phyloP scores from a whole-genome alignment of 1,140 invertebrate species.

The Vanessa tameamea region DNA sequence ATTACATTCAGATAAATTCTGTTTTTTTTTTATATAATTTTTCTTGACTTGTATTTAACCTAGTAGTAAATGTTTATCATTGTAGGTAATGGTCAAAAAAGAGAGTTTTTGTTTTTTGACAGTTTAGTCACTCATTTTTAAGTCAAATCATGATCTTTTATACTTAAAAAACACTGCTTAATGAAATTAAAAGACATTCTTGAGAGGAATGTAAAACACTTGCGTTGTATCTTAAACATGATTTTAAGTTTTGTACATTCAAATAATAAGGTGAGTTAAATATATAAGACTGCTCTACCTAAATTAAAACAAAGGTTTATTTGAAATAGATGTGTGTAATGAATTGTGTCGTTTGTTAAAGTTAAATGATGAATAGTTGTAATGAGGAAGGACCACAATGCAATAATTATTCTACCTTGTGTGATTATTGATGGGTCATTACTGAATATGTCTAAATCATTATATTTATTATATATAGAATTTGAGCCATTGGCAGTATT shows the following conservation, averaged over 20 bases:
- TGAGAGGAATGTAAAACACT: too few species aligned
- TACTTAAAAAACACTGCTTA: too few species aligned
- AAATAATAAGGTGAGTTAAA: not conserved
- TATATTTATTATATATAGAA: slow-evolving; percentile 3
- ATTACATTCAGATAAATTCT: too few species aligned
- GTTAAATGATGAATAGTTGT: not conserved
- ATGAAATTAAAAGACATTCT: too few species aligned
- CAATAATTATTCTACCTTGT: slow-evolving; percentile 15
- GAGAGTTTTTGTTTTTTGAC: too few species aligned
- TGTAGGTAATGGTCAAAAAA: too few species aligned
- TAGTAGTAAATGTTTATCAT: too few species aligned
- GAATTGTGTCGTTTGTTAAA: slow-evolving; percentile 4
- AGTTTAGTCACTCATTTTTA: too few species aligned
- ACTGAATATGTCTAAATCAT: not conserved
- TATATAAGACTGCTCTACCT: slow-evolving; percentile 8
- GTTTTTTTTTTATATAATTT: too few species aligned
- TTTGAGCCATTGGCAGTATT: not conserved
- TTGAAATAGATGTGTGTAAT: not conserved
- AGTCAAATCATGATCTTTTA: too few species aligned
- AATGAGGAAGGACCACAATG: slow-evolving; percentile 13
- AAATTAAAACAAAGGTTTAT: not conserved
- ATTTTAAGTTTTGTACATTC: not conserved
- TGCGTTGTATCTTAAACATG: not conserved
- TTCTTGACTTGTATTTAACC: too few species aligned
- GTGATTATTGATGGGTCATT: not conserved